Percentiles rank a stretch among this genome's conserved stretches.
Conservation (phyloP, 2,888 invertebrate genomes). For the Ormyrus thymus region DNA sequence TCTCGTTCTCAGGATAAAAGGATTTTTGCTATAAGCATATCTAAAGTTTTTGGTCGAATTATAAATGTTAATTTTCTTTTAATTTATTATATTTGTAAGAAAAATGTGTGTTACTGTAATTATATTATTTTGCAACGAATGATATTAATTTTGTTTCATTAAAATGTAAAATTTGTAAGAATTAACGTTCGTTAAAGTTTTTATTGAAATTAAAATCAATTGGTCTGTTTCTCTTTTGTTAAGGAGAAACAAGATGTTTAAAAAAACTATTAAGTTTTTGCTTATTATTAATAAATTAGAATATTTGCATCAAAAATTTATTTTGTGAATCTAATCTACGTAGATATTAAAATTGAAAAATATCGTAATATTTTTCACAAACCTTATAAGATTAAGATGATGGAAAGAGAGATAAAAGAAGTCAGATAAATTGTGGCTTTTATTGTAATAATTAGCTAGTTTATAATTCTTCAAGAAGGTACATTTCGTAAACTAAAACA, state of each 20-base stretch:
- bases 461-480: slow-evolving; percentile 41
- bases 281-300: too few species aligned
- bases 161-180: too few species aligned
- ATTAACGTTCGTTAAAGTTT: too few species aligned
- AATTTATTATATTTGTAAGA: not conserved
- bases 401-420: slow-evolving; percentile 8
- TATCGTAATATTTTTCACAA: slow-evolving; percentile 44
- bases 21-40: slow-evolving; percentile 25
- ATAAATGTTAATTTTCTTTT: slow-evolving; percentile 11
- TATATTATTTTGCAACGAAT: too few species aligned
- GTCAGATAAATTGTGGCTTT: slow-evolving; percentile 39
- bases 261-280: too few species aligned
- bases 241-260: too few species aligned
- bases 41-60: not conserved
- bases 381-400: slow-evolving; percentile 7
- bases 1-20: slow-evolving; percentile 16
- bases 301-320: not conserved
- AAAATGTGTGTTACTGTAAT: too few species aligned
- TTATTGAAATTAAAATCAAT: too few species aligned
- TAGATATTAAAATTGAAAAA: slow-evolving; percentile 32
- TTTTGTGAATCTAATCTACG: slow-evolving; percentile 25
- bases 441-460: slow-evolving; percentile 45
- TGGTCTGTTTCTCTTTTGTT: too few species aligned
- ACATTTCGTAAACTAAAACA: slow-evolving; percentile 54
- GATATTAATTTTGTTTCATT: too few species aligned